These are phyloP conservation scores for Recurvirostra avosetta DNA, from an alignment of 2,113 vertebrate species.

Conservation along the genomic window DNA sequence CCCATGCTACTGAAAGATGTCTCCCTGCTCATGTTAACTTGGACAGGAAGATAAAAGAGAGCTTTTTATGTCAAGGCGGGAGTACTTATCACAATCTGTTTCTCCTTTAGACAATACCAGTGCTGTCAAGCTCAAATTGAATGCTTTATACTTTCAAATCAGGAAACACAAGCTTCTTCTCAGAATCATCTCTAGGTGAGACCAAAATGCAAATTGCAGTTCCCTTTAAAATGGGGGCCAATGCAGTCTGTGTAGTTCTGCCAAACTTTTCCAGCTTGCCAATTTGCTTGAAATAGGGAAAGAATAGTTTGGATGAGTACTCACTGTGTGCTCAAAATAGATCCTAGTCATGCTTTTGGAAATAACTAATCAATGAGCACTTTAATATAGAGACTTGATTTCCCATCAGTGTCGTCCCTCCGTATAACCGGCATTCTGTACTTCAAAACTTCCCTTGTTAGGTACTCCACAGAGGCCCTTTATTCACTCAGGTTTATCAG, in stretches of 20 bases:
- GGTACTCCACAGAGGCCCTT: neutral
- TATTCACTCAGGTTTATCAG: neutral
- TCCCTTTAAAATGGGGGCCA: neutral
- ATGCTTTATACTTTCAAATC: neutral
- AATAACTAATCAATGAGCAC: constrained; percentile 30
- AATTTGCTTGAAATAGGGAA: neutral
- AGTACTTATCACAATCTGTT: neutral
- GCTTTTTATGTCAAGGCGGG: neutral
- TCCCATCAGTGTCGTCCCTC: neutral
- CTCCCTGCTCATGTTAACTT: neutral
- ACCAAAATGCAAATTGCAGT: neutral
- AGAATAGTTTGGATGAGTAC: neutral
- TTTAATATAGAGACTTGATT: constrained; percentile 3
- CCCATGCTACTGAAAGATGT: neutral
- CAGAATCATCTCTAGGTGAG: neutral
- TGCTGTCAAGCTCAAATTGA: neutral
- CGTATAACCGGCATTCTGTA: neutral
- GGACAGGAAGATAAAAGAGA: neutral
- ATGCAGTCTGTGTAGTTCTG: neutral
- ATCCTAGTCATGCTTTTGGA: constrained; percentile 25
- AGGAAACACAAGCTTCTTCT: neutral
- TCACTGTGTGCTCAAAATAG: constrained; percentile 2
- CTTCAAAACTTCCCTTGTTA: neutral
- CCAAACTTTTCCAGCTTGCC: neutral
- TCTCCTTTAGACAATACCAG: neutral